Evolutionary conservation across 2,797 vertebrate genomes (phyloP).

Genomic region (Cetoscarus ocellatus): DNA sequence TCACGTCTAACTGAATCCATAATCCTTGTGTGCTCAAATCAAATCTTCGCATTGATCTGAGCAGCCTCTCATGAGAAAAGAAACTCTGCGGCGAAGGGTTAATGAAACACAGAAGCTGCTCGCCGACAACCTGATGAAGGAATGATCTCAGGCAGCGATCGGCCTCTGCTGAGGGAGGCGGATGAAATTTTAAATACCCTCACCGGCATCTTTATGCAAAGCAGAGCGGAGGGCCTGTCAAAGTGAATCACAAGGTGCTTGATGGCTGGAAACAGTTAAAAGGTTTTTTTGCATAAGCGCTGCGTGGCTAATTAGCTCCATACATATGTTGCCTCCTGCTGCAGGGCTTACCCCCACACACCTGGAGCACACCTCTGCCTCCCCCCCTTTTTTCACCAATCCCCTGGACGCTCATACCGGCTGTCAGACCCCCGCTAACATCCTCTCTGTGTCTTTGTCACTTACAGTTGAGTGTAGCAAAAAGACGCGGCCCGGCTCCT

Average conservation of each 20-base stretch:
- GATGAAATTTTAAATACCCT: conserved; percentile 66
- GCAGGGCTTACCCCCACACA: conserved; percentile 24
- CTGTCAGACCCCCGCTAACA: conserved; percentile 40
- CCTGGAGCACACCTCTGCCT: conserved; percentile 18
- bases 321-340: conserved; percentile 39
- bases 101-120: conserved; percentile 37
- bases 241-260: conserved; percentile 46
- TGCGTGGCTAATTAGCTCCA: conserved; percentile 50
- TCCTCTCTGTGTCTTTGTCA: conserved; percentile 37
- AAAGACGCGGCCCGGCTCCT: background rate
- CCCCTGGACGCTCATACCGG: conserved; percentile 30
- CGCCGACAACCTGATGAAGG: conserved; percentile 41
- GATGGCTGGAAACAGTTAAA: conserved; percentile 60
- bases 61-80: background rate
- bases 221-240: conserved; percentile 52
- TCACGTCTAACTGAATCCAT: background rate
- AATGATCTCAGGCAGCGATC: conserved; percentile 33
- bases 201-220: conserved; percentile 48
- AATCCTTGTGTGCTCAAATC: background rate
- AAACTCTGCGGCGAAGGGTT: conserved; percentile 7
- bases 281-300: conserved; percentile 49
- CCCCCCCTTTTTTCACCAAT: conserved; percentile 4
- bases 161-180: conserved; percentile 28
- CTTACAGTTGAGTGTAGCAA: conserved; percentile 1
- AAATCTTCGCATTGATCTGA: background rate